Conservation (phyloP, 2,888 invertebrate species). For the Nemapogon koenigi region DNA sequence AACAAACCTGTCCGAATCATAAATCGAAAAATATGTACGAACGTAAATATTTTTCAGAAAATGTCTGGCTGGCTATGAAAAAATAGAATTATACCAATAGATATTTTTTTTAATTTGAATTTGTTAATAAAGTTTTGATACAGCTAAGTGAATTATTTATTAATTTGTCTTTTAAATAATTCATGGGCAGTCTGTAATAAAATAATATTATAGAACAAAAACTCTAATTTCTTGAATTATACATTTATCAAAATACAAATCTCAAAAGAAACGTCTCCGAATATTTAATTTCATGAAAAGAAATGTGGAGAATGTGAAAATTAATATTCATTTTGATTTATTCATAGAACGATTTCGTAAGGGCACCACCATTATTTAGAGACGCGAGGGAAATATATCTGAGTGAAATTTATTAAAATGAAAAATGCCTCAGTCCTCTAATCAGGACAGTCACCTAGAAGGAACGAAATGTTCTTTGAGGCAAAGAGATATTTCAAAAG, state of each 20-base stretch:
- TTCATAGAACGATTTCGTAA: conserved; percentile 3
- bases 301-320: conserved; percentile 8
- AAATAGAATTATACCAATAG: no score
- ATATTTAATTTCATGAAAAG: conserved; percentile 4
- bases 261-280: conserved; percentile 6
- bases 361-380: conserved; percentile 22
- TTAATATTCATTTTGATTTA: conserved; percentile 13
- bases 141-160: conserved; percentile 13
- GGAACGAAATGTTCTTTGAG: no score
- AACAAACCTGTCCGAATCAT: no score
- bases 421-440: no score
- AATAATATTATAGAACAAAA: conserved; percentile 18
- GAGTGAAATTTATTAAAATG: conserved; percentile 26
- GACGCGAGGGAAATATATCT: conserved; percentile 25
- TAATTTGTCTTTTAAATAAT: conserved; percentile 15
- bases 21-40: no score
- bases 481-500: conserved; percentile 10
- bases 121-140: no score
- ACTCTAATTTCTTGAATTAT: conserved; percentile 14
- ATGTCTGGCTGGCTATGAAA: no score
- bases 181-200: conserved; percentile 17
- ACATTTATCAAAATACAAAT: conserved; percentile 13
- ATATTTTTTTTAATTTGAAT: no score
- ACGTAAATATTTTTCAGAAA: no score
- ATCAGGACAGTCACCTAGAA: conserved; percentile 13